Evolutionary conservation across 2,888 invertebrate genomes (phyloP).

Genomic region (Phalangium opilio): DNA sequence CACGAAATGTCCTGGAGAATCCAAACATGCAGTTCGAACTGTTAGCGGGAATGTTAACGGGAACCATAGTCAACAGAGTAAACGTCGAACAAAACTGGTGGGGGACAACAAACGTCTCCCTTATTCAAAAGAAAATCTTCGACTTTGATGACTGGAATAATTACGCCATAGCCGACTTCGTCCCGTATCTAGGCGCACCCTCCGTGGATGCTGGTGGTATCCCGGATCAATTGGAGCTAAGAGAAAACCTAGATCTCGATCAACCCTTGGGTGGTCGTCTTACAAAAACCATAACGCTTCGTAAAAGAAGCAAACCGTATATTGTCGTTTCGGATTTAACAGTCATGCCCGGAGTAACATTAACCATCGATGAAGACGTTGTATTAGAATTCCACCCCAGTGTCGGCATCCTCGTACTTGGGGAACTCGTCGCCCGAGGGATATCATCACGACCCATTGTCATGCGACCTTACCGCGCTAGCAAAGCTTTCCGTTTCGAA

Average conservation of each 20-base stretch:
- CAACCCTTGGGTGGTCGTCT: constrained; percentile 57
- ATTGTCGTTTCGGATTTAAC: constrained; percentile 76
- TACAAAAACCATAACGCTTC: constrained; percentile 45
- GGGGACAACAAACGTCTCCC: constrained; percentile 59
- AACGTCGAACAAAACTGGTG: constrained; percentile 93
- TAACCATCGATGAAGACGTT: constrained; percentile 76
- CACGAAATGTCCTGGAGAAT: constrained; percentile 76
- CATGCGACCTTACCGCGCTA: constrained; percentile 21
- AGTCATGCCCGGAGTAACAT: constrained; percentile 79
- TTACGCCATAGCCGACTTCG: constrained; percentile 78
- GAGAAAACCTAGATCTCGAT: constrained; percentile 29
- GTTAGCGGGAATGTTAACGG: constrained; percentile 69
- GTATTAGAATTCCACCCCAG: constrained; percentile 86
- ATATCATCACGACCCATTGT: constrained; percentile 29
- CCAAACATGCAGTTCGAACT: constrained; percentile 59
- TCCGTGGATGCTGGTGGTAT: constrained; percentile 14
- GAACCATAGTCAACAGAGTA: constrained; percentile 66
- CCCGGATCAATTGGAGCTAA: constrained; percentile 1
- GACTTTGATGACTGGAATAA: constrained; percentile 99
- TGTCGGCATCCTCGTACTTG: constrained; percentile 87
- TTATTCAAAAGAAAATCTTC: constrained; percentile 70
- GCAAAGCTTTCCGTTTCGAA: constrained; percentile 7
- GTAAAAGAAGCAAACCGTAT: constrained; percentile 52
- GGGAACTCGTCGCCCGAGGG: constrained; percentile 71
- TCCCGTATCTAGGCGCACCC: constrained; percentile 45